Percentiles rank a stretch among this genome's conserved stretches.
phyloP scores from a whole-genome alignment of 2,113 vertebrate species.

The Silurus glanis region DNA sequence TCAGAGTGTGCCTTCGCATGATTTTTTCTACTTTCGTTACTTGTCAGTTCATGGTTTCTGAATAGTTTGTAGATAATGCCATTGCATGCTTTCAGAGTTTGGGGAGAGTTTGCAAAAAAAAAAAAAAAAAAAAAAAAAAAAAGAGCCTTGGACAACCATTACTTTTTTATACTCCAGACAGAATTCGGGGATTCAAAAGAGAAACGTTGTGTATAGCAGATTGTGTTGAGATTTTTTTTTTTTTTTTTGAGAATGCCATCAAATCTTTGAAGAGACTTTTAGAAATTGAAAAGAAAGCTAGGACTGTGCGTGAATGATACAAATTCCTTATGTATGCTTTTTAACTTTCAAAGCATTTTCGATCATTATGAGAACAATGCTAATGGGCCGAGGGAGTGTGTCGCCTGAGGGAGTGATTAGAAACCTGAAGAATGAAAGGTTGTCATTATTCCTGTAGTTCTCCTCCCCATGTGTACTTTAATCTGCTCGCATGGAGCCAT shows the following conservation, averaged over 20 bases:
- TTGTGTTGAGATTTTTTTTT: background rate
- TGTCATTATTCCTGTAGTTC: background rate
- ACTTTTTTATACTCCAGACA: slow-evolving; percentile 57
- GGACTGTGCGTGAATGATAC: too few relatives aligned
- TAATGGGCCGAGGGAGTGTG: background rate
- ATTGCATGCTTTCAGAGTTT: slow-evolving; percentile 50
- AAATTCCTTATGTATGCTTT: background rate
- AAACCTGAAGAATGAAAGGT: background rate
- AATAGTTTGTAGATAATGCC: slow-evolving; percentile 52
- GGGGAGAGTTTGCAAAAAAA: background rate
- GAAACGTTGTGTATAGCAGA: slow-evolving; percentile 38
- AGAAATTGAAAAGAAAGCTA: background rate
- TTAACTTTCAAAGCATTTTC: background rate
- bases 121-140: slow-evolving; percentile 3
- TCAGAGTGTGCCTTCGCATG: slow-evolving; percentile 34
- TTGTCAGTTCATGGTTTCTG: slow-evolving; percentile 13
- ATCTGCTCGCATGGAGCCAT: background rate
- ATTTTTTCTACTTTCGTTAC: slow-evolving; percentile 3
- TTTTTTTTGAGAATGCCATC: background rate
- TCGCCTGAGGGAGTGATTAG: background rate
- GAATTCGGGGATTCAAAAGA: slow-evolving; percentile 38
- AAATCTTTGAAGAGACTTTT: background rate
- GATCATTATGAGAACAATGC: background rate
- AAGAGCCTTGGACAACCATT: slow-evolving; percentile 46
- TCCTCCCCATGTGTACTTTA: too few relatives aligned